phyloP scores from a whole-genome alignment of 2,797 vertebrate species.

The Hoplostethus mediterraneus region DNA sequence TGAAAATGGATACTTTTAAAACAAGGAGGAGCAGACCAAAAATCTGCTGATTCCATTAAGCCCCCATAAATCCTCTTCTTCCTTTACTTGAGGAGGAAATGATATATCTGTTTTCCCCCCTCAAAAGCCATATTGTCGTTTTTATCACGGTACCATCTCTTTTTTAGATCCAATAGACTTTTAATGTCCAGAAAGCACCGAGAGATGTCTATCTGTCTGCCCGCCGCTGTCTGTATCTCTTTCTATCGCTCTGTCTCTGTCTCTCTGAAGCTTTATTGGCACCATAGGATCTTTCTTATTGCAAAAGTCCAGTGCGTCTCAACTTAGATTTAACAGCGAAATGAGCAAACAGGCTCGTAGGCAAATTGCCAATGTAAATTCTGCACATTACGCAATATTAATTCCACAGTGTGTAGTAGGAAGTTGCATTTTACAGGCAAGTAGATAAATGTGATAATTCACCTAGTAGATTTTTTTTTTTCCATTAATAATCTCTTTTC shows the following conservation, averaged over 20 bases:
- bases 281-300: constrained; percentile 2
- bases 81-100: constrained; percentile 48
- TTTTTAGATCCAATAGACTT: constrained; percentile 33
- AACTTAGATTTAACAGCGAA: no score
- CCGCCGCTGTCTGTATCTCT: constrained; percentile 15
- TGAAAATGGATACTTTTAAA: constrained; percentile 49
- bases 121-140: constrained; percentile 43
- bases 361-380: no score
- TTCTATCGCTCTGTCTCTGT: neutral
- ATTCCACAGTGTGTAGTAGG: no score
- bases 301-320: neutral
- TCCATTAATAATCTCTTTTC: no score
- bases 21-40: constrained; percentile 29
- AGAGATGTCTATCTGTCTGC: constrained; percentile 21
- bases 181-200: constrained; percentile 24
- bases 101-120: constrained; percentile 44
- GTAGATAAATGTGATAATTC: no score
- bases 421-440: no score
- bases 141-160: constrained; percentile 46
- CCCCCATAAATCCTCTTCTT: constrained; percentile 38
- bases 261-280: constrained; percentile 16
- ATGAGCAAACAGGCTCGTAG: no score
- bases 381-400: no score
- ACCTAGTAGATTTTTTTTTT: no score
- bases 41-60: constrained; percentile 54